Evolutionary conservation across 2,797 vertebrate species (phyloP).

Genomic region (Characodon lateralis): DNA sequence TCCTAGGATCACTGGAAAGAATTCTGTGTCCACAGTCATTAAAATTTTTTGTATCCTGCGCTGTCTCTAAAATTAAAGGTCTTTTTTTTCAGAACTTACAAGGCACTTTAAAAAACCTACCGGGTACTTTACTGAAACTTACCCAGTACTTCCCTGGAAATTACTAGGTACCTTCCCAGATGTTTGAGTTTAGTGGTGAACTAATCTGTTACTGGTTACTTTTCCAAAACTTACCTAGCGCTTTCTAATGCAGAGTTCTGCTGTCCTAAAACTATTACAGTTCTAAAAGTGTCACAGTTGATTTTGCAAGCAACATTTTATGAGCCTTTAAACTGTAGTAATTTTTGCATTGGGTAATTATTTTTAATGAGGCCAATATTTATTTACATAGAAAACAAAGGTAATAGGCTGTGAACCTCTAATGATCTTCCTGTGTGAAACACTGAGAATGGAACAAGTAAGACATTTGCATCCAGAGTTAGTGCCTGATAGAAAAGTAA

Average conservation of each 20-base stretch:
- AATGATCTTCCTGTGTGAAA: not conserved
- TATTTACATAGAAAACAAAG: not conserved
- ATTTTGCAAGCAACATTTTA: not conserved
- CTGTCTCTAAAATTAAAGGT: not conserved
- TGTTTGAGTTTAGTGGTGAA: not conserved
- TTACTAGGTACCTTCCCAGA: not conserved
- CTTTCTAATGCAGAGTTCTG: not conserved
- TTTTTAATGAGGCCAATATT: not conserved
- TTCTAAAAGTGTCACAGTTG: not conserved
- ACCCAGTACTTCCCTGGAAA: not conserved
- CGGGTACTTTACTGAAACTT: not conserved
- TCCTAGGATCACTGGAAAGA: constrained; percentile 13
- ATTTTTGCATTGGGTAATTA: not conserved
- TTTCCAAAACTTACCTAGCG: not conserved
- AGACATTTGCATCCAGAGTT: not conserved
- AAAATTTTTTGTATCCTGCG: constrained; percentile 6
- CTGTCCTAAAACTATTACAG: not conserved
- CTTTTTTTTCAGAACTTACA: not conserved
- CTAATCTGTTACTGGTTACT: not conserved
- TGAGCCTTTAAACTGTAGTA: not conserved
- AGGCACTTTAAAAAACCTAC: not conserved
- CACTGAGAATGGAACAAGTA: not conserved
- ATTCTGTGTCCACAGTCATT: constrained; percentile 31
- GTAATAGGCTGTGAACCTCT: not conserved
- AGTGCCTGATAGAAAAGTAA: not conserved